Evolutionary conservation across 2,113 vertebrate genomes (phyloP), one percentile per base, ranked within the genome.

Genomic region (Upupa epops): DNA sequence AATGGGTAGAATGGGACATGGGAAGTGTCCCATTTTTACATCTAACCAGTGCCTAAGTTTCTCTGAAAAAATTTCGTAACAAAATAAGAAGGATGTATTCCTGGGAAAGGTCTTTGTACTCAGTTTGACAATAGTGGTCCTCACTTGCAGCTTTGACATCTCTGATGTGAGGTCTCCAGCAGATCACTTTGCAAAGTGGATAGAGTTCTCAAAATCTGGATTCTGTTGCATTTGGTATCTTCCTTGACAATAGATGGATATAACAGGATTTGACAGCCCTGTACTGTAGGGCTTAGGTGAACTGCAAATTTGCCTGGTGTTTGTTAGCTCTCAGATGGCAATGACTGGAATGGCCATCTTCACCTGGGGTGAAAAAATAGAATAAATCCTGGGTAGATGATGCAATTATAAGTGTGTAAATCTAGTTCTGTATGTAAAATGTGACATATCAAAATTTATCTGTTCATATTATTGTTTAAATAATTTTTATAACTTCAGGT

Each of bases 171-270:
- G 71, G 24, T 86, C 65, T 52, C 65, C 71, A 86, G 58, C 46
- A 93, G 69, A 96, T 96, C 69, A 42, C 90, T 94, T 93, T 96
- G 81, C 88, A 65, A 73, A 94, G 61, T 55, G 78, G 87, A 92
- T 94, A 71, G 86, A 95, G 63, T 93, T 93, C 83, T 91, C 56
- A 71, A 86, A 18, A 81, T 92, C 92, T 96, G 60, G 86, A 56
- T 97, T 94, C 88, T 95, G 59, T 97, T 96, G 96, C 96, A 82
- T 81, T 96, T 88, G 87, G 83, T 51, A 69, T 96, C 79, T 92
- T 96, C 87, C 88, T 94, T 89, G 87, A 87, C 83, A 96, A 92
- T 36, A 90, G 87, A 51, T 81, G 66, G 48, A 48, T 95, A 61
- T 61, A 52, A 37, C 56, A 63, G 63, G 37, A 15, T 76, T 81